Evolutionary conservation across 2,797 vertebrate genomes (phyloP).

Genomic region (Danio choprae): DNA sequence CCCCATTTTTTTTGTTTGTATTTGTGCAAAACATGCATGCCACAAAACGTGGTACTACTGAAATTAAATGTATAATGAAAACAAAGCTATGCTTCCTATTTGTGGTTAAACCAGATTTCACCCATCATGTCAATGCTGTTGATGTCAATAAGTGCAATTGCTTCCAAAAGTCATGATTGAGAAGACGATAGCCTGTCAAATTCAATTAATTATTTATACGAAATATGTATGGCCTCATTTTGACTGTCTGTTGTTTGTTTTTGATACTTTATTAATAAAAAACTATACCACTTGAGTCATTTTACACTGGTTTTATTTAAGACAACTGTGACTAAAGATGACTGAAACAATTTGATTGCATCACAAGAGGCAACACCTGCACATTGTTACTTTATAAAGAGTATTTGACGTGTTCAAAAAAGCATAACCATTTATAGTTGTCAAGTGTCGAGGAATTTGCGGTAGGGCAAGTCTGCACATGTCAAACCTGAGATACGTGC

Average conservation of each 20-base stretch:
- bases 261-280: constrained; percentile 56
- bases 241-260: constrained; percentile 49
- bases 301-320: background rate
- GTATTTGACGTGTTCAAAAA: background rate
- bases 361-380: background rate
- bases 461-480: constrained; percentile 28
- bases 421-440: background rate
- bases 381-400: background rate
- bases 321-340: background rate
- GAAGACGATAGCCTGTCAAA: background rate
- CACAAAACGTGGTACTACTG: constrained; percentile 29
- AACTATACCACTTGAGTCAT: background rate
- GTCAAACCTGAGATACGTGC: constrained; percentile 25
- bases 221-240: background rate
- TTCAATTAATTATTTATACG: constrained; percentile 6
- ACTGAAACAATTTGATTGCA: background rate
- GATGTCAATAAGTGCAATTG: constrained; percentile 12
- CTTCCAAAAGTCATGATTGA: constrained; percentile 2
- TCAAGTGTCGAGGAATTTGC: constrained; percentile 6
- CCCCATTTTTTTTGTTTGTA: background rate
- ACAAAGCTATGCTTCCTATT: constrained; percentile 16
- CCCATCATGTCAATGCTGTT: background rate
- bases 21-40: constrained; percentile 14
- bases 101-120: constrained; percentile 16
- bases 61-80: constrained; percentile 34